Conservation (phyloP, 1,140 invertebrate species). For the Caenorhabditis remanei region DNA sequence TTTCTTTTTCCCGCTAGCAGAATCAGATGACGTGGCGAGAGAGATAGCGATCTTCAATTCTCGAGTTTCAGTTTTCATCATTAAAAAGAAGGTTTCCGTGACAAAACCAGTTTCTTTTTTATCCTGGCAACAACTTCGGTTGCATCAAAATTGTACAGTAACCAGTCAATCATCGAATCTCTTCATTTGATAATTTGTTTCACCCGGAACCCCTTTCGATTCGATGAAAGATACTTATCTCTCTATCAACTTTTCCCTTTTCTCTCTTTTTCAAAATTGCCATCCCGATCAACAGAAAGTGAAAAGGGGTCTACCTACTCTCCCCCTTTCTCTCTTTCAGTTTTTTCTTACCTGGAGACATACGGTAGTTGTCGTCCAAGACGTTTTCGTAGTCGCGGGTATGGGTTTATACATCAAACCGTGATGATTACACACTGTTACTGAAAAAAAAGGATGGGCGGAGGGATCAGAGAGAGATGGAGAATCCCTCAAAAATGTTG, state of each 20-base stretch:
- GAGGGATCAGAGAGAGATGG: neutral
- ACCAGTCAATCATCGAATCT: conserved; percentile 44
- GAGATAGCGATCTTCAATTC: conserved; percentile 3
- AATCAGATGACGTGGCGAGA: neutral
- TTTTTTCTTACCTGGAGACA: conserved; percentile 25
- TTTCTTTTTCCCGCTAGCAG: neutral
- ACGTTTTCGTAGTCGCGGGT: neutral
- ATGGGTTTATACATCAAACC: conserved; percentile 1
- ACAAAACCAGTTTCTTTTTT: conserved; percentile 50
- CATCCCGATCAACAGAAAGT: conserved; percentile 11
- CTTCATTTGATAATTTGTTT: conserved; percentile 40
- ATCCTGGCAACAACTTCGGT: conserved; percentile 13
- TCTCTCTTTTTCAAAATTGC: neutral
- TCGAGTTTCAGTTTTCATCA: conserved; percentile 19
- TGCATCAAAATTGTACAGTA: conserved; percentile 15
- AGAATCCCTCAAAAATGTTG: conserved; percentile 18
- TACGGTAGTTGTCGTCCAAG: conserved; percentile 7
- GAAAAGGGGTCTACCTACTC: neutral
- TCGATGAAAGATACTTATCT: conserved; percentile 21
- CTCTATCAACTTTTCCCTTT: neutral
- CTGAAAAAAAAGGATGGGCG: neutral
- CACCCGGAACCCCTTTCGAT: neutral
- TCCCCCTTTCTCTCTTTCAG: neutral
- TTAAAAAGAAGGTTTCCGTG: neutral
- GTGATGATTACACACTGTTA: conserved; percentile 37